Evolutionary conservation across 2,113 vertebrate genomes (phyloP).

Genomic region (Dicaeum eximium): DNA sequence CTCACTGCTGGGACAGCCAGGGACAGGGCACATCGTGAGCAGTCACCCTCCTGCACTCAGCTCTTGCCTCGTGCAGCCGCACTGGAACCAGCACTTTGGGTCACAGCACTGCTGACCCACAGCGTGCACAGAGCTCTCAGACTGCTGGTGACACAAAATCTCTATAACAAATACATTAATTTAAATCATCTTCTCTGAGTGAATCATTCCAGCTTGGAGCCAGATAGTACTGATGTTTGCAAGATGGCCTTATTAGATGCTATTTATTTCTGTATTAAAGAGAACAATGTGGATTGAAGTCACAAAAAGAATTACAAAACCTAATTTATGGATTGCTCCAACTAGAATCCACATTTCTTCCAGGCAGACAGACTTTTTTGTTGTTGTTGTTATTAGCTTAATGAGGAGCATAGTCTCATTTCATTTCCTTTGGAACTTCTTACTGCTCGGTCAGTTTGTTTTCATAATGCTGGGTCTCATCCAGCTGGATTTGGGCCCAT

Average conservation of each 20-base stretch:
- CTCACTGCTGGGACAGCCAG: not conserved
- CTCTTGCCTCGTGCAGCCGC: fast-evolving
- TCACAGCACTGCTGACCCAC: not conserved
- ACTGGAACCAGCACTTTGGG: not conserved
- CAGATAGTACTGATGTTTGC: slow-evolving; percentile 10
- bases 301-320: slow-evolving; percentile 30
- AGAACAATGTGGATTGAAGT: slow-evolving; percentile 3
- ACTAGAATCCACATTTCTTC: slow-evolving; percentile 51
- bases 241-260: slow-evolving; percentile 1
- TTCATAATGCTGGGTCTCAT: not conserved
- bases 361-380: slow-evolving; percentile 18
- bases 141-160: not conserved
- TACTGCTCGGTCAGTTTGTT: not conserved
- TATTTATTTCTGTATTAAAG: slow-evolving; percentile 22
- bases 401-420: slow-evolving; percentile 15
- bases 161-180: not conserved
- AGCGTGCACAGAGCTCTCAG: not conserved
- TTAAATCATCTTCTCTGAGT: not conserved
- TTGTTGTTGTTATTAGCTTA: slow-evolving; percentile 16
- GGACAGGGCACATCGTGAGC: fast-evolving
- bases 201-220: slow-evolving; percentile 17
- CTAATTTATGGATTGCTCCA: slow-evolving; percentile 38
- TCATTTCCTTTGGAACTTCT: slow-evolving; percentile 19
- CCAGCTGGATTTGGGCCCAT: slow-evolving; percentile 3
- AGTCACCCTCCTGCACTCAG: not conserved